Conservation (phyloP, 1,140 invertebrate genomes). For the Drosophila tristis region DNA sequence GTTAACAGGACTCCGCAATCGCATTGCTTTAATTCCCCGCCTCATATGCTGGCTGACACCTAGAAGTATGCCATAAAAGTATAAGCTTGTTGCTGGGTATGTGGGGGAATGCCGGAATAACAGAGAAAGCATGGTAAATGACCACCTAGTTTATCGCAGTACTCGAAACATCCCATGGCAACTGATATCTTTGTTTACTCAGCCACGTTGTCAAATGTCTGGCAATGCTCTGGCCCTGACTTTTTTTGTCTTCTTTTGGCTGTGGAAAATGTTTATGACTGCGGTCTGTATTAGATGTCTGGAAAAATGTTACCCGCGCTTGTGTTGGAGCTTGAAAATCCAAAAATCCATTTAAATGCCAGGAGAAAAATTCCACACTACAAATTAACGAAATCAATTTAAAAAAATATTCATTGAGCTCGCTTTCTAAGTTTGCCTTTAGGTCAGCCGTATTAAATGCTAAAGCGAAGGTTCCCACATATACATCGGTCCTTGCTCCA, state of each 20-base stretch:
- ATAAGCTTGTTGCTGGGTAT: conserved; percentile 19
- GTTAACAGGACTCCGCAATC: conserved; percentile 30
- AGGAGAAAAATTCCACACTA: conserved; percentile 2
- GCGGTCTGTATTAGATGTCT: conserved; percentile 12
- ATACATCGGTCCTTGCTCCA: conserved; percentile 22
- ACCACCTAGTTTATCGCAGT: conserved; percentile 25
- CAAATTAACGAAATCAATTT: conserved; percentile 45
- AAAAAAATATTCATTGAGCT: conserved; percentile 20
- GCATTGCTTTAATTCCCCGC: conserved; percentile 42
- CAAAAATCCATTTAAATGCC: background rate
- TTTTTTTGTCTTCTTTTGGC: conserved; percentile 18
- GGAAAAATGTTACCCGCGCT: background rate
- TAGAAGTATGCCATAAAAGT: conserved; percentile 25
- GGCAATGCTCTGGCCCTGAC: conserved; percentile 3
- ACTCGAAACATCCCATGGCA: conserved; percentile 25
- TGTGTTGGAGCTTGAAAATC: conserved; percentile 1
- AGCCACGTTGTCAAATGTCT: conserved; percentile 40
- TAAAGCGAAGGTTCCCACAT: background rate
- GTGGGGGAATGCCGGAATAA: background rate
- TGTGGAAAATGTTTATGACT: conserved; percentile 22
- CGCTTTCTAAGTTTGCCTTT: conserved; percentile 15
- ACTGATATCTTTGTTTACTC: conserved; percentile 64
- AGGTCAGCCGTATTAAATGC: background rate
- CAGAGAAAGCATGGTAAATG: conserved; percentile 21
- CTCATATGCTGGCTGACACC: conserved; percentile 39